Base-by-base conservation (phyloP, 2,888 invertebrate genomes). In the Eristalis tenax region DNA sequence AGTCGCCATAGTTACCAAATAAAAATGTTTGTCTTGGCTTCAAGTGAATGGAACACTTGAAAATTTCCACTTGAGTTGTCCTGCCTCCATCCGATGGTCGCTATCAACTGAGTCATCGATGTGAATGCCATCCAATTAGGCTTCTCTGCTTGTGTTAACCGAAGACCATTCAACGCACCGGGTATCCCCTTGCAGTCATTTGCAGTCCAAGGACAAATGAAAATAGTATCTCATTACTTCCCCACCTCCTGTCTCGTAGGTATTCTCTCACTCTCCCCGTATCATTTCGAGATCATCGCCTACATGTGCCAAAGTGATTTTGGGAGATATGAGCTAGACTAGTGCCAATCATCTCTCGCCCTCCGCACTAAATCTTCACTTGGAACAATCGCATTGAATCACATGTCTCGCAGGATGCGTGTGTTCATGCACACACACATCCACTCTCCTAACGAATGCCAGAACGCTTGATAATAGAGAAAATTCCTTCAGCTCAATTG, bases 401-500 rank as follows among this genome's bases (percentile, higher is more conserved):
- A 59, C 68, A 76, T 61, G 43, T 66, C 76, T 43, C 56, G n/a
- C n/a, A 65, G 74, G 63, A 56, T 43, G 22, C 56, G 2, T 66
- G n/a, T 57, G 18, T 59, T 11, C 40, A 63, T 26, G 32, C 13
- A 13, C 38, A 38, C 13, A 13, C 1, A 11, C 10, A 38, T n/a
- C n/a, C 6, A n/a, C n/a, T 26, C 43, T n/a, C 22, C 43, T 22
- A 70, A 38, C 56, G 64, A 64, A 38, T 65, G 38, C 22, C 63
- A 57, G 56, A 57, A 64, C 70, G 28, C 66, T 56, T 38, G 38
- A 65, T 65, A 71, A 71, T 79, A 18, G 65, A 43, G 65, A 5
- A 40, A 50, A 71, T 79, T 66, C 40, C 59, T 73, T 79, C 18
- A 71, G 57, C 32, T 66, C 71, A 66, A 73, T 73, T 79, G 65